Conservation (phyloP, 2,113 vertebrate species). For the Peucedramus taeniatus region DNA sequence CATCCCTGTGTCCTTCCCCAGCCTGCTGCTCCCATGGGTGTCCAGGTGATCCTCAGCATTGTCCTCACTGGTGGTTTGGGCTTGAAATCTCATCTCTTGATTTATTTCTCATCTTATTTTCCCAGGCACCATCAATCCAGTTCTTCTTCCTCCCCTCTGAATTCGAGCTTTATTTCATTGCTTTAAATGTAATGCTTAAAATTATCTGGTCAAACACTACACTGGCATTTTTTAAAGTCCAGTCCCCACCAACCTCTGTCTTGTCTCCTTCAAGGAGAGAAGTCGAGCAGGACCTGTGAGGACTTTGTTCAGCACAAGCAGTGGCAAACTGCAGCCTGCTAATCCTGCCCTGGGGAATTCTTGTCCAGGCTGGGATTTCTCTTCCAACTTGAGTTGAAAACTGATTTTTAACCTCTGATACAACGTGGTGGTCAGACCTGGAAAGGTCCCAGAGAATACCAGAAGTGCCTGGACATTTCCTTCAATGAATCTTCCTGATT, state of each 20-base stretch:
- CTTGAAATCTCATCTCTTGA: background rate
- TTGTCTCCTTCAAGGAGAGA: background rate
- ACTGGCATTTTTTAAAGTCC: background rate
- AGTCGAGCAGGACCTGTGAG: fast-evolving
- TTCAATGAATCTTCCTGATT: background rate
- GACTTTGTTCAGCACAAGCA: background rate
- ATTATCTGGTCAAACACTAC: background rate
- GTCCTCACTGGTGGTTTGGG: background rate
- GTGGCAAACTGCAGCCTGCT: background rate
- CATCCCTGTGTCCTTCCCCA: too few species aligned
- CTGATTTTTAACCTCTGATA: background rate
- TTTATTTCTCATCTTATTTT: background rate
- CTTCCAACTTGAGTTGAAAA: background rate
- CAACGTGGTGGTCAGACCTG: background rate
- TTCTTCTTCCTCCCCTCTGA: background rate
- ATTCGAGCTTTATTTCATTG: background rate
- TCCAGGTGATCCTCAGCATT: background rate
- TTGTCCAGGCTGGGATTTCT: background rate
- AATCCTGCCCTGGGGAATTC: background rate
- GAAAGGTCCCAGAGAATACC: background rate
- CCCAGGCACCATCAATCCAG: background rate
- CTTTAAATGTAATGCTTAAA: background rate
- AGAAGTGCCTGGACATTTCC: background rate
- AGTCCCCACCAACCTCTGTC: background rate
- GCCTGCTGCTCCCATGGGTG: fast-evolving